These are phyloP conservation scores for Artemia sp. DNA, from an alignment of 2,888 invertebrate species.

Conservation along the genomic window DNA sequence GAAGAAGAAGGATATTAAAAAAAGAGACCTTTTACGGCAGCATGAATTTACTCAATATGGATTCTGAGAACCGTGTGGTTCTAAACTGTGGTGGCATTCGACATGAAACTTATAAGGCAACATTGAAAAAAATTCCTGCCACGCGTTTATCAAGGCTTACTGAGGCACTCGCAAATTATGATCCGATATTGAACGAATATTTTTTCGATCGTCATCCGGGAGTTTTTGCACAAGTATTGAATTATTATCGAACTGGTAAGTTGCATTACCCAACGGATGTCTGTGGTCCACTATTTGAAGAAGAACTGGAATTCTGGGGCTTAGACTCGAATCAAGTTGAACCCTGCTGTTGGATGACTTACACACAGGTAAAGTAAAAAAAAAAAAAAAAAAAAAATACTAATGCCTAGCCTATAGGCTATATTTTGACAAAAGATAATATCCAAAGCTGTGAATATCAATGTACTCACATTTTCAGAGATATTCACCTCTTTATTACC, in stretches of 20 bases:
- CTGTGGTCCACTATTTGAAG: conserved; percentile 95
- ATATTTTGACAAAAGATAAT: no score
- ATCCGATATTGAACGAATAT: conserved; percentile 96
- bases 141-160: conserved; percentile 81
- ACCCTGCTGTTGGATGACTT: conserved; percentile 99
- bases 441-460: no score
- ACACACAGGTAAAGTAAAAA: conserved; percentile 56
- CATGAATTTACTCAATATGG: conserved; percentile 84
- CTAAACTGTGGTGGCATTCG: conserved; percentile 96
- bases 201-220: conserved; percentile 98
- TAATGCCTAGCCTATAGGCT: no score
- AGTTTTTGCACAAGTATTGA: conserved; percentile 87
- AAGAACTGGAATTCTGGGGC: conserved; percentile 98
- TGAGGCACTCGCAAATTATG: conserved; percentile 96
- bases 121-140: conserved; percentile 91
- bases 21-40: no score
- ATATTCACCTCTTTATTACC: no score
- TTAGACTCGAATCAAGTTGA: conserved; percentile 98
- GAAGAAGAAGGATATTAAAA: no score
- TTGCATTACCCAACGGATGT: conserved; percentile 98
- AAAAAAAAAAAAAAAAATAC: no score
- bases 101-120: conserved; percentile 90
- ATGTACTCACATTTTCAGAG: no score
- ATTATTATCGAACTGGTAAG: conserved; percentile 96
- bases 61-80: conserved; percentile 95